A percentile compares a stretch with the other conserved stretches of the same genome.
Evolutionary conservation across 2,888 invertebrate genomes (phyloP).

Genomic region (Synergus itoensis): DNA sequence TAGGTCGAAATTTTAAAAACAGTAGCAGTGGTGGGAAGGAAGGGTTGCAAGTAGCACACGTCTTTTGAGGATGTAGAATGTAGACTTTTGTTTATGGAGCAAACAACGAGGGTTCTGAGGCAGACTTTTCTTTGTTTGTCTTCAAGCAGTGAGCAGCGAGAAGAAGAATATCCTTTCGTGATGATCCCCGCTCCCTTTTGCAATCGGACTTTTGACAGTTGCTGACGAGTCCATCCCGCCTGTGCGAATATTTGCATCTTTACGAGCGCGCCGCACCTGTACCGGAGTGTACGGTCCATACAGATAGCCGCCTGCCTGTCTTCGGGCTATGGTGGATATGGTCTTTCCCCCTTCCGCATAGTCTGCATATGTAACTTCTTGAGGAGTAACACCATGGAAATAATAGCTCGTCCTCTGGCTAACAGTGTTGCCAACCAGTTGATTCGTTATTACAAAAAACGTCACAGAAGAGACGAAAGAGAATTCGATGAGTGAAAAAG

Average conservation of each 20-base stretch:
- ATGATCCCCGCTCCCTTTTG: constrained; percentile 58
- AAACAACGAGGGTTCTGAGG: constrained; percentile 61
- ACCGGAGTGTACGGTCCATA: constrained; percentile 45
- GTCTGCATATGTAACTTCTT: constrained; percentile 32
- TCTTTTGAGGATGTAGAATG: constrained; percentile 42
- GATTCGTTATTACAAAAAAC: background rate
- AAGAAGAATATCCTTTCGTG: constrained; percentile 23
- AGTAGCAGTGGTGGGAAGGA: constrained; percentile 39
- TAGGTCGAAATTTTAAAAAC: constrained; percentile 13
- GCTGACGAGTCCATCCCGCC: constrained; percentile 71
- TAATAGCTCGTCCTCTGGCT: constrained; percentile 33
- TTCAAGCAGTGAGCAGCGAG: constrained; percentile 56
- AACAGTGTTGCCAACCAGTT: constrained; percentile 38
- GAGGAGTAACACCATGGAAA: constrained; percentile 28
- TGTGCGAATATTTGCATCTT: constrained; percentile 71
- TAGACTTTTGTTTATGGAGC: constrained; percentile 66
- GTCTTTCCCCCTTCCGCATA: constrained; percentile 33
- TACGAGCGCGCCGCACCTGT: constrained; percentile 70
- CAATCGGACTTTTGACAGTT: constrained; percentile 72
- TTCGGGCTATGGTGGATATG: constrained; percentile 36
- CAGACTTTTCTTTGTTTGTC: constrained; percentile 65
- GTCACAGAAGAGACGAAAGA: background rate
- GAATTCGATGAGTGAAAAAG: background rate
- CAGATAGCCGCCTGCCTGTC: constrained; percentile 21
- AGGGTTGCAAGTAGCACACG: constrained; percentile 28